Percentiles rank a stretch among this genome's conserved stretches.
Conservation (phyloP, 1,140 invertebrate genomes). For the Calephelis virginiensis region DNA sequence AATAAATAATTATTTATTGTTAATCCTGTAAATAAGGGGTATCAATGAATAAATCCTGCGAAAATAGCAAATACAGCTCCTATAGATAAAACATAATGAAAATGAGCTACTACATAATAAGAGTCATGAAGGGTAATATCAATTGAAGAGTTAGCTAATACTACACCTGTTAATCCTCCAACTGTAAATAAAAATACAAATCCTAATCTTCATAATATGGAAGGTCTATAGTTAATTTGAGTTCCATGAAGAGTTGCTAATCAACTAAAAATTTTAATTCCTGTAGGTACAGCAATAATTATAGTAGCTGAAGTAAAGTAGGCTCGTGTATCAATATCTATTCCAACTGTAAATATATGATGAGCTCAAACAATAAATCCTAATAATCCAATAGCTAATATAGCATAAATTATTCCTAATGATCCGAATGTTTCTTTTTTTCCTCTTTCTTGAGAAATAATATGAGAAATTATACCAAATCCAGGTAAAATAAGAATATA, state of each 20-base stretch:
- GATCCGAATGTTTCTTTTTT: slow-evolving; percentile 21
- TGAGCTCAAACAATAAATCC: slow-evolving; percentile 84
- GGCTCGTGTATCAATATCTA: slow-evolving; percentile 57
- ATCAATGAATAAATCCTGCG: slow-evolving; percentile 83
- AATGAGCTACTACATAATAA: slow-evolving; percentile 88
- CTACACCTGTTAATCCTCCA: slow-evolving; percentile 80
- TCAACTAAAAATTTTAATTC: slow-evolving; percentile 83
- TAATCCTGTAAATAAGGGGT: slow-evolving; percentile 81
- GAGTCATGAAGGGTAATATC: slow-evolving; percentile 87
- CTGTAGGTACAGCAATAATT: slow-evolving; percentile 80
- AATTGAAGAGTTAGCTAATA: slow-evolving; percentile 62
- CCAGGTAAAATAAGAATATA: slow-evolving; percentile 83
- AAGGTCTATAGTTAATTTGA: slow-evolving; percentile 76
- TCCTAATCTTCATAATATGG: slow-evolving; percentile 82
- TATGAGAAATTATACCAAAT: slow-evolving; percentile 76
- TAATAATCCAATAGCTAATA: slow-evolving; percentile 37
- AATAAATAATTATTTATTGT: slow-evolving; percentile 77
- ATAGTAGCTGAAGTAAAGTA: slow-evolving; percentile 87
- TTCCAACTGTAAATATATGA: slow-evolving; percentile 86
- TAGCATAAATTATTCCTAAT: slow-evolving; percentile 33
- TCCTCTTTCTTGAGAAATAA: slow-evolving; percentile 73
- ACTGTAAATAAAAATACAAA: slow-evolving; percentile 86
- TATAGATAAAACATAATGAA: slow-evolving; percentile 85
- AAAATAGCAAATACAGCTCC: slow-evolving; percentile 86
- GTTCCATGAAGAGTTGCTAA: slow-evolving; percentile 79